Base-by-base conservation (phyloP, 2,113 vertebrate species). In the Alosa alosa region DNA sequence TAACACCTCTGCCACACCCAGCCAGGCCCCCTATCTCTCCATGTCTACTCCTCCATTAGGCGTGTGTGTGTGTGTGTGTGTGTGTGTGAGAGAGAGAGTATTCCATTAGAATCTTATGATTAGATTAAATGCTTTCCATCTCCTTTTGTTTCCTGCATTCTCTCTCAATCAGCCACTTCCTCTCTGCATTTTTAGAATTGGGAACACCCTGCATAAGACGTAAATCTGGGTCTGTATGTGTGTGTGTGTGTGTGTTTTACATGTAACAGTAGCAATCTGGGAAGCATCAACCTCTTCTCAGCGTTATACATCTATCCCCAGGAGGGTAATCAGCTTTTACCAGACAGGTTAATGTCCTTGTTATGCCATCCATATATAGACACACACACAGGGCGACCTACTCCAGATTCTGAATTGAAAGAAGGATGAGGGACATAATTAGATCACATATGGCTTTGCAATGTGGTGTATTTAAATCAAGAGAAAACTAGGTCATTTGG, bases 261-360 rank as follows among this genome's bases (percentile, higher is more conserved):
- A n/a, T 20, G 5, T 64, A 64, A 64, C 57, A 64, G 57, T 64
- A 64, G 57, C 57, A 64, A 64, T 64, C 57, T 64, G 22, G 57
- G 6, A n/a, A 25, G 57, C 57, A 64, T 64, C 57, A 72, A 10
- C 25, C 9, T 4, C 10, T 72, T 36, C 25, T 81, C 78, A 85
- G 41, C 82, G n/a, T 60, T 78, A 81, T 81, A 49, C 60, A 82
- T 68, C 84, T 87, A 85, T 83, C 57, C 47, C 86, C 45, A 47
- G 90, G 87, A 85, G 17, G 72, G 82, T 89, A 89, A 91, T 88
- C 83, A 87, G 90, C 90, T 90, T 91, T 87, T 36, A 25, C 64
- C 46, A 89, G 82, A 72, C 83, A 81, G 85, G 89, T 86, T 87
- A 90, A 91, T 90, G 83, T 88, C 85, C 89, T 90, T 83, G 87